Evolutionary conservation across 2,113 vertebrate genomes (phyloP).

Genomic region (Archocentrus centrarchus): DNA sequence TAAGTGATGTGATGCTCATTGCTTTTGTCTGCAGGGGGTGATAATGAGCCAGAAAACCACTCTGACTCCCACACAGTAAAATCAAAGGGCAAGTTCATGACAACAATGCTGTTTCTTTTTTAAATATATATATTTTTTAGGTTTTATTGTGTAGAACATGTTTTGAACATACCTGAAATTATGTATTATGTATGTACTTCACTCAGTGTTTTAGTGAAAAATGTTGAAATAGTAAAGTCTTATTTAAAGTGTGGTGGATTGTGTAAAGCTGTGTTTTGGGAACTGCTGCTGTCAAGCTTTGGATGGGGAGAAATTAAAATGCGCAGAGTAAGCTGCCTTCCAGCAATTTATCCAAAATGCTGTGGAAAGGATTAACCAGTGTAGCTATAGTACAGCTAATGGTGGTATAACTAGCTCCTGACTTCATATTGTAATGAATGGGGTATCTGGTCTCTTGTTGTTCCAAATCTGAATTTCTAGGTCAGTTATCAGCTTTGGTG

Average conservation of each 20-base stretch:
- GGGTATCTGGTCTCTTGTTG: slow-evolving; percentile 7
- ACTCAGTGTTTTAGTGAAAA: not conserved
- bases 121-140: no score
- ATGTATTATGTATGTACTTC: not conserved
- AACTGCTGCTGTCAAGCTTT: slow-evolving; percentile 6
- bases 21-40: not conserved
- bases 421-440: slow-evolving; percentile 38
- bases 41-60: not conserved
- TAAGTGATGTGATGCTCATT: not conserved
- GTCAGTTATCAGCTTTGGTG: slow-evolving; percentile 20
- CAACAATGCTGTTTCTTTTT: no score
- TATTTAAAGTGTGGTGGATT: not conserved
- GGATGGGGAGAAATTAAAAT: slow-evolving; percentile 47
- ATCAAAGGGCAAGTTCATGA: not conserved
- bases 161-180: not conserved
- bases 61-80: not conserved
- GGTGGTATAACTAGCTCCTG: slow-evolving; percentile 49
- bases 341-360: slow-evolving; percentile 49
- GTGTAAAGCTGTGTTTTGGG: not conserved
- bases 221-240: not conserved
- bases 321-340: slow-evolving; percentile 51
- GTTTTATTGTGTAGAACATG: not conserved
- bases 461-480: slow-evolving; percentile 33
- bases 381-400: slow-evolving; percentile 24
- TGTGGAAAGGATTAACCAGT: slow-evolving; percentile 48